Conservation (phyloP, 2,113 vertebrate genomes). For the Larimichthys polyactis region DNA sequence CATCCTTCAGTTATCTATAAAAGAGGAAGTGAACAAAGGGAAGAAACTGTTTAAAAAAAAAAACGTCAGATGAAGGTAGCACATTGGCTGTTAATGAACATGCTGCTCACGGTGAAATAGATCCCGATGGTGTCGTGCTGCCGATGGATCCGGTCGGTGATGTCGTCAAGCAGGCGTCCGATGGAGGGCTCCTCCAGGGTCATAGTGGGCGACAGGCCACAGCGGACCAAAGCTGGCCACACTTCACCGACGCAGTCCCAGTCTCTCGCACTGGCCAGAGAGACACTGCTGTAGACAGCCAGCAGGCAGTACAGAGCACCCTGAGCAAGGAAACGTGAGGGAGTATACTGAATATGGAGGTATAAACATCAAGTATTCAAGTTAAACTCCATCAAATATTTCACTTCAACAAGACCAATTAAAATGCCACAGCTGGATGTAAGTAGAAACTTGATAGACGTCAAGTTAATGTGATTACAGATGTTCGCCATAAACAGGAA, state of each 20-base stretch:
- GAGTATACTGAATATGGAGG: background rate
- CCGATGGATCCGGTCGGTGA: constrained; percentile 94
- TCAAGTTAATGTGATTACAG: background rate
- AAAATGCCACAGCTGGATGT: background rate
- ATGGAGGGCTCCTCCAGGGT: constrained; percentile 95
- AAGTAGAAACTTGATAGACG: background rate
- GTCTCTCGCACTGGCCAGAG: constrained; percentile 91
- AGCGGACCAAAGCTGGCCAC: constrained; percentile 94
- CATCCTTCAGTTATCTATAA: constrained; percentile 89
- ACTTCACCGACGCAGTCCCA: constrained; percentile 95
- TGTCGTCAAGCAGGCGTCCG: constrained; percentile 93
- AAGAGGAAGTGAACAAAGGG: constrained; percentile 8
- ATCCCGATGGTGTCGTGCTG: constrained; percentile 96
- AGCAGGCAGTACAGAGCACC: constrained; percentile 97
- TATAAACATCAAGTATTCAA: no score
- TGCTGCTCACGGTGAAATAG: constrained; percentile 90
- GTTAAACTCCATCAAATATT: background rate
- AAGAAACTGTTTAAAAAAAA: background rate
- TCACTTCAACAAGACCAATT: background rate
- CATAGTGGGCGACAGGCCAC: constrained; percentile 93
- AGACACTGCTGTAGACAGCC: constrained; percentile 89
- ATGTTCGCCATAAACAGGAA: background rate
- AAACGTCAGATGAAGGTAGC: background rate
- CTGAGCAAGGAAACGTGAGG: constrained; percentile 69
- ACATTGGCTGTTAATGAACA: background rate